Evolutionary conservation across 2,888 invertebrate species (phyloP), one percentile per base, ranked within the genome.

Genomic region (Capitulum mitella): DNA sequence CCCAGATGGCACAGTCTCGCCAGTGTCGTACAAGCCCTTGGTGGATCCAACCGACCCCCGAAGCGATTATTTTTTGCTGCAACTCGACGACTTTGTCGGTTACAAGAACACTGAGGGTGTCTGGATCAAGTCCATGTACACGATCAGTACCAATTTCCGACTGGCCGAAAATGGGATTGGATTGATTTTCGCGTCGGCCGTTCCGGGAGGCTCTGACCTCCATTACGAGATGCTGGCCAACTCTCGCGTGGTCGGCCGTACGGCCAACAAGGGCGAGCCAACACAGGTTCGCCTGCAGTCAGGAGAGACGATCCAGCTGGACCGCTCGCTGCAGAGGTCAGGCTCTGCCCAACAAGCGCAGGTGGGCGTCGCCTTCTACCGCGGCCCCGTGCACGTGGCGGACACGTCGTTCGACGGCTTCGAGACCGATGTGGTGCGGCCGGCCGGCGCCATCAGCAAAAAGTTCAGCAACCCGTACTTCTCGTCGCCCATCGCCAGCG

Each of bases 211-310:
- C 16, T n/a, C n/a, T n/a, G 46, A 46, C 12, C 43, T 29, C 1
- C 76, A 46, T 14, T 19, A 16, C 26, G 32, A 76, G n/a, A n/a
- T n/a, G n/a, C 32, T 76, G 46, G 19, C 29, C 46, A 19, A 29
- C n/a, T n/a, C n/a, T n/a, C n/a, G n/a, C n/a, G n/a, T 76, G 19
- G 76, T 76, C 19, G 76, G 76, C 14, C 46, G 46, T 16, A 76
- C 76, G 14, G 76, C 76, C 32, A 76, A 76, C 48, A 76, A 76
- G 22, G 76, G 76, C n/a, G 16, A 46, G 32, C 76, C 76, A 5
- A 46, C 46, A 46, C n/a, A n/a, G n/a, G n/a, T n/a, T n/a, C n/a
- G n/a, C n/a, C n/a, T n/a, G n/a, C n/a, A n/a, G n/a, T n/a, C n/a
- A n/a, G 76, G 76, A n/a, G 29, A 29, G 46, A 76, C 46, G 3